Percentiles rank a stretch among this genome's conserved stretches.
These are phyloP conservation scores for Rhabditoides inermis DNA, from an alignment of 2,888 invertebrate genomes.

Conservation along the genomic window DNA sequence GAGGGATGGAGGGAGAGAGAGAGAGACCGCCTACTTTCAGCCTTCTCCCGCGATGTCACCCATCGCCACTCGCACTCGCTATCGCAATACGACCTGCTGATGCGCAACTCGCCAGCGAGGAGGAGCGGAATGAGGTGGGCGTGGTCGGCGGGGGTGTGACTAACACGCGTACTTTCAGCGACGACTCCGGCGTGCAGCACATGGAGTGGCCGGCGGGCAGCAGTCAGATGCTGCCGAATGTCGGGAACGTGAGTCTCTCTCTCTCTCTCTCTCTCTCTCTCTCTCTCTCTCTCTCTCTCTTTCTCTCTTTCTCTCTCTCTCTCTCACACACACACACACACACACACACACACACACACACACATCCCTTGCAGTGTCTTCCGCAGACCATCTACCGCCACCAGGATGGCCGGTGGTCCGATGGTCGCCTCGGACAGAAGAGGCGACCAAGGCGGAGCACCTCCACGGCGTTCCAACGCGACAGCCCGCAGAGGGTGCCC, in stretches of 20 bases:
- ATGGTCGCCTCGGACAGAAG: slow-evolving; percentile 26
- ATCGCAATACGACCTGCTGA: neutral
- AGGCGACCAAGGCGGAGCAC: slow-evolving; percentile 10
- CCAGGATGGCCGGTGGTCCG: slow-evolving; percentile 40
- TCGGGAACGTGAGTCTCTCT: too few species aligned
- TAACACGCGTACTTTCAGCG: too few species aligned
- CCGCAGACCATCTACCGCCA: slow-evolving; percentile 35
- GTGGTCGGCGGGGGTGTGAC: too few species aligned
- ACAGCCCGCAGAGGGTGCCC: slow-evolving; percentile 30
- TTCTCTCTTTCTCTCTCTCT: neutral
- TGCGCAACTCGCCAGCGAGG: slow-evolving; percentile 2
- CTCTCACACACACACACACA: neutral
- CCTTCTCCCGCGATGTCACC: slow-evolving; percentile 7
- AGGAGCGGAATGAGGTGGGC: too few species aligned
- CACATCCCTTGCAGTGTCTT: neutral
- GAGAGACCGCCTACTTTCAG: too few species aligned
- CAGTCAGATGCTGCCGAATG: too few species aligned
- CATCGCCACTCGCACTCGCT: slow-evolving; percentile 5
- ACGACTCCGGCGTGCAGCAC: slow-evolving; percentile 14
- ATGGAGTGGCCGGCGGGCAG: too few species aligned
- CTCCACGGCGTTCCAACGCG: slow-evolving; percentile 16
- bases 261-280: too few species aligned
- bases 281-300: too few species aligned
- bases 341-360: neutral
- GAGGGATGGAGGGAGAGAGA: too few species aligned